Conservation (phyloP, 2,113 vertebrate species). For the Tragelaphus strepsiceros region DNA sequence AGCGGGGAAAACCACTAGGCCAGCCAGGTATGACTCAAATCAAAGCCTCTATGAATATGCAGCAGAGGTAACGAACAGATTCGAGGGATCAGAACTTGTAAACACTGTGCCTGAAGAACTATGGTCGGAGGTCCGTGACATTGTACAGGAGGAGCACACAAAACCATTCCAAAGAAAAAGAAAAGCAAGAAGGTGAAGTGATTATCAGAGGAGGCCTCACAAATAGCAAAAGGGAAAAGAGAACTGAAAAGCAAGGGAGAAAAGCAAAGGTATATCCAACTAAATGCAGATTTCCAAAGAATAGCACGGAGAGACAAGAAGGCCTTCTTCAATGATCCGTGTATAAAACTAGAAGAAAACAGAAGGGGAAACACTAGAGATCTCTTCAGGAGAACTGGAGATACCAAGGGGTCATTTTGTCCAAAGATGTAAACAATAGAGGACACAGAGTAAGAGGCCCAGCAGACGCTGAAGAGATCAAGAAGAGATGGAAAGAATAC, state of each 20-base stretch:
- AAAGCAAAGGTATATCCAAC: background rate
- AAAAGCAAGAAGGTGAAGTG: rapidly evolving
- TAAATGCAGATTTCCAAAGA: background rate
- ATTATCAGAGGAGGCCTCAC: background rate
- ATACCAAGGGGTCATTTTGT: background rate
- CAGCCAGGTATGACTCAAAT: background rate
- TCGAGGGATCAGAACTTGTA: background rate
- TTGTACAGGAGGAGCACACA: background rate
- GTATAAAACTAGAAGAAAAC: background rate
- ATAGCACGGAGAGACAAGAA: rapidly evolving
- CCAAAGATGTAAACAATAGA: background rate
- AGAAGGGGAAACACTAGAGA: background rate
- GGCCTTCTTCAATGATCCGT: background rate
- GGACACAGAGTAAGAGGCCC: background rate
- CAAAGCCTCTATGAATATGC: background rate
- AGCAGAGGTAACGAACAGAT: background rate
- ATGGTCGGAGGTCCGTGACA: rapidly evolving
- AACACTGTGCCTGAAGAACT: background rate
- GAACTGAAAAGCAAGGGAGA: background rate
- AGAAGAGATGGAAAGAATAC: background rate
- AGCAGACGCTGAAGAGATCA: background rate
- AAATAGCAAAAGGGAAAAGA: background rate
- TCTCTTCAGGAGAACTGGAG: background rate
- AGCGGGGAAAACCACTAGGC: background rate
- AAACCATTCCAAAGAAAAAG: background rate